A percentile compares a stretch with the other conserved stretches of the same genome.
Conservation (phyloP, 2,113 vertebrate genomes). For the Cichladusa arquata region DNA sequence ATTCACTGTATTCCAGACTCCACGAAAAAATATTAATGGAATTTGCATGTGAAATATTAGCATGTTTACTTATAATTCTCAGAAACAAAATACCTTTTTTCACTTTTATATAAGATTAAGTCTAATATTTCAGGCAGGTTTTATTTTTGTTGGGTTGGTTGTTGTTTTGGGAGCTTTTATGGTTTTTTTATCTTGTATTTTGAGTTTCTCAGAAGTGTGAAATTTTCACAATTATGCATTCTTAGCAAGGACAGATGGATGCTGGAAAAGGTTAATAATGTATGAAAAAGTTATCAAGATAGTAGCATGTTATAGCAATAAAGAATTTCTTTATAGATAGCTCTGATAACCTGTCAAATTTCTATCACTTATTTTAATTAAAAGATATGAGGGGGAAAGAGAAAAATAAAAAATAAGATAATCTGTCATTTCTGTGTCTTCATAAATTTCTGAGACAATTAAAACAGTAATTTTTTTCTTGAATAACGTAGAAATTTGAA, state of each 20-base stretch:
- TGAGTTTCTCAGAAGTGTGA: background rate
- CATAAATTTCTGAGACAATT: background rate
- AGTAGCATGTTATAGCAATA: background rate
- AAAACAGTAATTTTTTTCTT: background rate
- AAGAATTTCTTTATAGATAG: background rate
- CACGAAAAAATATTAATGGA: background rate
- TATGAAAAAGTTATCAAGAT: background rate
- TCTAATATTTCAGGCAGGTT: background rate
- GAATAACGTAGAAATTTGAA: background rate
- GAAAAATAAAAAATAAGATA: accelerated
- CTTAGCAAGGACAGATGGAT: background rate
- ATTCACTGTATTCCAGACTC: background rate
- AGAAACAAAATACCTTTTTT: background rate
- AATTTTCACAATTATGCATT: background rate
- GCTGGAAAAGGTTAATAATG: background rate
- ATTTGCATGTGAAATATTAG: background rate
- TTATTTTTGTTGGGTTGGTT: accelerated
- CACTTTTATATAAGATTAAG: background rate
- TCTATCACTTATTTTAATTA: background rate
- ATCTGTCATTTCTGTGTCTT: background rate
- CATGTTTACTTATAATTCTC: background rate
- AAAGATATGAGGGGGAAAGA: background rate
- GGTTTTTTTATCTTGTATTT: background rate
- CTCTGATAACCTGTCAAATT: background rate
- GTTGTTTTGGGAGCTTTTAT: background rate